Base-by-base conservation (phyloP, 2,113 vertebrate species). In the Psittacula cyanocephala region DNA sequence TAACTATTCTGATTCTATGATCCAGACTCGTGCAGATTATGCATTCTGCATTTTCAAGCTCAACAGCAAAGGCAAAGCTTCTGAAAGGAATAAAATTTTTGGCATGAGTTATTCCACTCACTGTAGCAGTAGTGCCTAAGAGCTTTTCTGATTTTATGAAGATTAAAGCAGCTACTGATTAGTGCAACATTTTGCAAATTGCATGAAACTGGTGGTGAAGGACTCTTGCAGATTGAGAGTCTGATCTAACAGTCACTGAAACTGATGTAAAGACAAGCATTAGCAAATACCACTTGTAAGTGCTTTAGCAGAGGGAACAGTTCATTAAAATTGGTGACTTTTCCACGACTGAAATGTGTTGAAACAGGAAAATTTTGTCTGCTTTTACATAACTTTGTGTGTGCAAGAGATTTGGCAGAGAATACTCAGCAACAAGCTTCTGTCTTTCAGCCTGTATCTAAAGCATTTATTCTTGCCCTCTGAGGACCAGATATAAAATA, bases 81-180 rank as follows among this genome's bases (percentile, higher is more conserved):
- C 44, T 65, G 44, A 90, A 95, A 81, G 44, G 64, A 93, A 31
- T 55, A 68, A 86, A 86, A 44, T 68, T 29, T 81, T 64, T 91
- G 64, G 78, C 13, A 28, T 43, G 27, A 74, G 33, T 84, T 91
- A 75, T 23, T 91, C 10, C 16, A 44, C 43, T 71, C 10, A 20
- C 33, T 68, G 24, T 53, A 83, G 39, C 55, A 35, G 49, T 41
- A 64, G 52, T 60, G 41, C 52, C 39, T 49, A 29, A 81, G 74
- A 90, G 74, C 25, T 92, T 76, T 93, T 44, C 49, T 93, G 72
- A 60, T n/a, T 88, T 95, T 91, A 81, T 65, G 83, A 83, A 91
- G 92, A 96, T 92, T 71, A 92, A 93, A 95, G 65, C 52, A 81
- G 71, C 62, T 81, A 33, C 90, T 93, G 80, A 94, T 96, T 84